A percentile compares a stretch with the other conserved stretches of the same genome.
Evolutionary conservation across 1,140 invertebrate genomes (phyloP).

Genomic region (Melipona quadrifasciata): DNA sequence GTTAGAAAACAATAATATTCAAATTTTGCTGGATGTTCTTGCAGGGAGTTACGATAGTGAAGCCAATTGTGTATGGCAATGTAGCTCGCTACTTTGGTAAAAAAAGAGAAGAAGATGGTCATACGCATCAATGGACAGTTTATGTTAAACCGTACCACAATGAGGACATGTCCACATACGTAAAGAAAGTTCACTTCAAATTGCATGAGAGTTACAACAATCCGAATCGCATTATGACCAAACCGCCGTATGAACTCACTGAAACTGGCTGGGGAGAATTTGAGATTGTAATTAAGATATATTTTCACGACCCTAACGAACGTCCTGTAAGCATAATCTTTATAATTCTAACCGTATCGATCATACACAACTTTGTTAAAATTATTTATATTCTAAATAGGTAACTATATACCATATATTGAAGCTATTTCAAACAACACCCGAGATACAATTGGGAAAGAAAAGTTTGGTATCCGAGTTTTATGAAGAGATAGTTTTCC

Average conservation of each 20-base stretch:
- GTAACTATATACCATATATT: constrained; percentile 98
- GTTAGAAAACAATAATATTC: background rate
- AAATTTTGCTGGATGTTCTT: constrained; percentile 54
- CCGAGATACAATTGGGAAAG: constrained; percentile 87
- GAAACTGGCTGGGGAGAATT: constrained; percentile 99
- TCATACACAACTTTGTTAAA: background rate
- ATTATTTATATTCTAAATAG: constrained; percentile 80
- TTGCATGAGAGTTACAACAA: constrained; percentile 98
- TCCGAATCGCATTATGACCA: constrained; percentile 94
- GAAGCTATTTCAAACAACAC: constrained; percentile 94
- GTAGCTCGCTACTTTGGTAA: constrained; percentile 97
- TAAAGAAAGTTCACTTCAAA: constrained; percentile 99
- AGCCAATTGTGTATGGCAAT: constrained; percentile 99
- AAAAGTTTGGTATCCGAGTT: constrained; percentile 95
- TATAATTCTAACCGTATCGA: background rate
- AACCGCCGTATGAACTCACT: constrained; percentile 98
- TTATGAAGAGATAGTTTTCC: constrained; percentile 99
- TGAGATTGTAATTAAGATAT: constrained; percentile 99
- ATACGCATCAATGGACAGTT: constrained; percentile 99
- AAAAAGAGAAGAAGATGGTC: constrained; percentile 99
- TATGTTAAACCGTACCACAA: constrained; percentile 97
- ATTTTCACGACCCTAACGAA: constrained; percentile 98
- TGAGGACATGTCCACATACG: constrained; percentile 96
- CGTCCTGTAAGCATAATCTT: constrained; percentile 87
- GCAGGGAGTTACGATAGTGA: constrained; percentile 94